Percentiles rank a stretch among this genome's conserved stretches.
These are phyloP conservation scores for Apostichopus parvimensis DNA, from an alignment of 35 echinoderm and acorn worm genomes.

Conservation along the genomic window DNA sequence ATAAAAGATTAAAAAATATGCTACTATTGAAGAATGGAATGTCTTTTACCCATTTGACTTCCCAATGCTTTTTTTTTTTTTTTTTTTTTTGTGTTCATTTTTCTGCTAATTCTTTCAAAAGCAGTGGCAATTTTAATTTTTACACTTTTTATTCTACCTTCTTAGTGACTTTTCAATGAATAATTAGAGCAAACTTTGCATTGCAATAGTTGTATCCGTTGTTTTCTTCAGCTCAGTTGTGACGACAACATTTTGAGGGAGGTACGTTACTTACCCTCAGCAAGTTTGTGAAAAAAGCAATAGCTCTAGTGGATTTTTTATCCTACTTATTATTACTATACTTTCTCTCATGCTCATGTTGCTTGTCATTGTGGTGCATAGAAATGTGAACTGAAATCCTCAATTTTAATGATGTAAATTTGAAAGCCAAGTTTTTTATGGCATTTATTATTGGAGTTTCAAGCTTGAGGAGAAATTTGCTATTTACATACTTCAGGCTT, in stretches of 20 bases:
- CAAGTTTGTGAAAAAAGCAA: not conserved
- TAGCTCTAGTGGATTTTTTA: not conserved
- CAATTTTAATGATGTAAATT: not conserved
- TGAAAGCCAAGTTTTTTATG: not conserved
- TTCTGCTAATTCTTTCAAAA: slow-evolving; percentile 30
- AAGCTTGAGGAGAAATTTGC: too few relatives aligned
- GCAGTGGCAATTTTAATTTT: slow-evolving; percentile 22
- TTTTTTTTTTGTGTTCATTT: not conserved
- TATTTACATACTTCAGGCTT: too few relatives aligned
- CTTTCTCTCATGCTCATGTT: too few relatives aligned
- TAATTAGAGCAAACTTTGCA: not conserved
- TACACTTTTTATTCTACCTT: too few relatives aligned
- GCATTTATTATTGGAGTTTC: not conserved
- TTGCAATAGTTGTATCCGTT: not conserved
- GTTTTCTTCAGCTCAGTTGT: not conserved
- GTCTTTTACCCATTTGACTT: not conserved
- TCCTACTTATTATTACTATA: not conserved
- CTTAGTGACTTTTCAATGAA: too few relatives aligned
- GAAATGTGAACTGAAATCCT: not conserved
- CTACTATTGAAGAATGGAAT: not conserved
- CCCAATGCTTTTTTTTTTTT: not conserved
- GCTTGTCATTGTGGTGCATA: not conserved
- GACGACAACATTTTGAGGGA: not conserved
- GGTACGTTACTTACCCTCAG: not conserved
- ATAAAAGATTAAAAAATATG: not conserved